Base-by-base conservation (phyloP, 2,888 invertebrate species). In the Meiosimyza platycephala region DNA sequence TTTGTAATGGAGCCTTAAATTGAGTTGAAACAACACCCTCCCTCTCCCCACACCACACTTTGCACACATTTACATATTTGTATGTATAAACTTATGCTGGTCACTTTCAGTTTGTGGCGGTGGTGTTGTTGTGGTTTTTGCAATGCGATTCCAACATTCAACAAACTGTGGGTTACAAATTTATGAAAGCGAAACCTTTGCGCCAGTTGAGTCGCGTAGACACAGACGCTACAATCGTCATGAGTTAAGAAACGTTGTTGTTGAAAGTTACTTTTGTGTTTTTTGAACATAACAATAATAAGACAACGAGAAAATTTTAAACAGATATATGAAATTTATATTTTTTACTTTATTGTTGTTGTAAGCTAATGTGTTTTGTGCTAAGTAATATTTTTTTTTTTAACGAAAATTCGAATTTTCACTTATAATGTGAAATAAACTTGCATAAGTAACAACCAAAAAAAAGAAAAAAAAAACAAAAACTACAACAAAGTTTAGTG, bases 181-280 rank as follows among this genome's bases (percentile, higher is more conserved):
- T 76, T 70, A 72, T 72, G 77, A 78, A 77, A 78, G 76, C 62
- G 78, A 77, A 75, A 78, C 76, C 75, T 77, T 74, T 72, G 72
- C 74, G 73, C 75, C 84, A 82, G 82, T 83, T 80, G 79, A 77
- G 75, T 73, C 71, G 77, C 78, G 83, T 40, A 79, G 70, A 60
- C 70, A 62, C 28, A 52, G 70, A 70, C 62, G 75, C 82, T 79
- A 81, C 78, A 77, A 82, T 77, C 77, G 79, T 76, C 48, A 65
- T 69, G 60, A 67, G 69, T 65, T 50, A 57, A 70, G 55, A 55
- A 15, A 22, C 40, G 15, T 62, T 48, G 33, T 62, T 47, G 13
- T 52, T 40, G n/a, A 73, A 72, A 51, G 47, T 16, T 57, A 9
- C 40, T 6, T 40, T 40, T 40, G 40, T 9, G 40, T 40, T 40